These are phyloP conservation scores for Temnothorax rugatulus DNA, from an alignment of 2,888 invertebrate genomes.

Conservation along the genomic window DNA sequence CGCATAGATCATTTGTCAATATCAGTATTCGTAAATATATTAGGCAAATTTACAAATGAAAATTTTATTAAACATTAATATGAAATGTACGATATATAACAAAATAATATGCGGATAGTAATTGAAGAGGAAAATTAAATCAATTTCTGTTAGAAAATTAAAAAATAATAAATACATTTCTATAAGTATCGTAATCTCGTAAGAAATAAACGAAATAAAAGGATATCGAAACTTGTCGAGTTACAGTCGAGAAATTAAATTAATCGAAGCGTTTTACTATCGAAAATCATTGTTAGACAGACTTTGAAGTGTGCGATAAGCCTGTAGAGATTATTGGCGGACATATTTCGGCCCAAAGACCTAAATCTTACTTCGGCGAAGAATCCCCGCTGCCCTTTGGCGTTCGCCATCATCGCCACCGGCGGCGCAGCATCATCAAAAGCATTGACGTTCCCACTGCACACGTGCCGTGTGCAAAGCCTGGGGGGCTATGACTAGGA, in stretches of 20 bases:
- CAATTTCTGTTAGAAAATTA: background rate
- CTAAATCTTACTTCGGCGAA: constrained; percentile 6
- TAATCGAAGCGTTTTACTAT: background rate
- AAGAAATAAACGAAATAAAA: background rate
- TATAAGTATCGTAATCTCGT: background rate
- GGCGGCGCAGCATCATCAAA: constrained; percentile 70
- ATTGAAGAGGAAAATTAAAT: background rate
- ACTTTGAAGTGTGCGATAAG: background rate
- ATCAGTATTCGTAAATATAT: background rate
- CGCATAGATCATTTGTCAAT: background rate
- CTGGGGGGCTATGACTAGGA: constrained; percentile 85
- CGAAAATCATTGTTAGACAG: background rate
- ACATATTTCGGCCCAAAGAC: background rate
- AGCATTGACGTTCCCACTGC: constrained; percentile 82
- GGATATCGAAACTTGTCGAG: background rate
- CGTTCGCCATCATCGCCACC: constrained; percentile 52
- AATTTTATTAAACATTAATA: background rate
- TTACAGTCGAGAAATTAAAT: background rate
- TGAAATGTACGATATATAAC: background rate
- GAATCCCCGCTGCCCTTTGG: constrained; percentile 5
- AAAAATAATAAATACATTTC: constrained; percentile 4
- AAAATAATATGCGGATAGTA: background rate
- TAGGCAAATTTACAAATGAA: background rate
- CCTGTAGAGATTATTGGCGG: background rate
- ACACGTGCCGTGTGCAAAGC: constrained; percentile 86